Base-by-base conservation (phyloP, 1,140 invertebrate species). In the Danaus plexippus region DNA sequence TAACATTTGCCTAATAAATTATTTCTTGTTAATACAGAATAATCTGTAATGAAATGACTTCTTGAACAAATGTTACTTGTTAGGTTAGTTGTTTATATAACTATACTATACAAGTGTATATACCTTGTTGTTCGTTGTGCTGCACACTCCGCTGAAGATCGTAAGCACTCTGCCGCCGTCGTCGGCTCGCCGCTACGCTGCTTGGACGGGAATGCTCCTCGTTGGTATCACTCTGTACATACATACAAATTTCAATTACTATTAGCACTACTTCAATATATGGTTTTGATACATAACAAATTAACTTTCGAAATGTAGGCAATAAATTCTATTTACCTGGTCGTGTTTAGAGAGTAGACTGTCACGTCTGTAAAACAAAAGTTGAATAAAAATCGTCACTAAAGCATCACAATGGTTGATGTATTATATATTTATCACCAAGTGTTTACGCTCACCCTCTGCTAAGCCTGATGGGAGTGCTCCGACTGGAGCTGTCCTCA, bases 281-380 rank as follows among this genome's bases (percentile, higher is more conserved):
- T 22, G 6, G 18, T 22, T 22, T 22, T 22, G 18, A 22, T 22
- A 22, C 18, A 22, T 22, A 22, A 22, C 6, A 22, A 22, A 22
- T 22, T 22, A 2, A 22, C 6, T 22, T 2, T 22, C 18, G 6
- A 6, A 22, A 41, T 42, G 8, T 43, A 58, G n/a, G n/a, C n/a
- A n/a, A 40, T 49, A 54, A 47, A 52, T 52, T 51, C 56, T 53
- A 65, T 59, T 56, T 69, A 83, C 80, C 62, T 78, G 73, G 52
- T 79, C 74, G 40, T 67, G 57, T 50, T 59, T 59, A 2, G 70
- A 73, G 15, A 60, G 32, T 8, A 72, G 63, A 60, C 80, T 83
- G 43, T 80, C 80, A 3, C 72, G 77, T 54, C 80, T 83, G 75
- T 22, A 82, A 80, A 9, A 71, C 54, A 60, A 53, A 53, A 52